These are phyloP conservation scores for Platysternon megacephalum DNA, from an alignment of 2,113 vertebrate genomes.

Conservation along the genomic window DNA sequence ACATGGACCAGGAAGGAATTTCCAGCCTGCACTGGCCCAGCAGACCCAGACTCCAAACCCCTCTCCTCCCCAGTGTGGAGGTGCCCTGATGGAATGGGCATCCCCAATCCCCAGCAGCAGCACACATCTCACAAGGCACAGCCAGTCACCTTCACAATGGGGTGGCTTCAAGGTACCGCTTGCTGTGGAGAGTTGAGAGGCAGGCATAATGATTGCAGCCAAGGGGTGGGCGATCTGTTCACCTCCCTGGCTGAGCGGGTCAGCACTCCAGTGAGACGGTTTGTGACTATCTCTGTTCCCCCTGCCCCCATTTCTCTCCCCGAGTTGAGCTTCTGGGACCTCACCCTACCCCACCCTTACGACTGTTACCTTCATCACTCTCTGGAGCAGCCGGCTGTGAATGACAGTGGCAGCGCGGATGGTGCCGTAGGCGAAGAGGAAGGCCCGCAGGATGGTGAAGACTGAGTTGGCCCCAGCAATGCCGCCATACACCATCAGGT, in stretches of 20 bases:
- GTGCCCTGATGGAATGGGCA: not conserved
- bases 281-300: not conserved
- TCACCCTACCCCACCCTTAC: not conserved
- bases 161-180: not conserved
- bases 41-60: not conserved
- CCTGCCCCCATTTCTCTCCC: not conserved
- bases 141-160: not conserved
- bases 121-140: not conserved
- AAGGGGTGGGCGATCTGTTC: not conserved
- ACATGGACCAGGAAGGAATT: not conserved
- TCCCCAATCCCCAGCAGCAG: not conserved
- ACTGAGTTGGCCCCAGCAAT: slow-evolving; percentile 89
- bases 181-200: not conserved
- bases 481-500: slow-evolving; percentile 87
- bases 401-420: slow-evolving; percentile 84
- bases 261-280: not conserved
- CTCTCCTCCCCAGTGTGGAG: not conserved
- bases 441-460: slow-evolving; percentile 89
- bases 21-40: not conserved
- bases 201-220: not conserved
- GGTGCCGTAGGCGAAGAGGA: slow-evolving; percentile 91
- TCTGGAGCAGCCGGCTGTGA: slow-evolving; percentile 85
- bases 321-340: not conserved
- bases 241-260: not conserved
- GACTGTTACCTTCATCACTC: slow-evolving; percentile 85